phyloP scores from a whole-genome alignment of 1,140 invertebrate genomes.

The Chrysopa pallens region DNA sequence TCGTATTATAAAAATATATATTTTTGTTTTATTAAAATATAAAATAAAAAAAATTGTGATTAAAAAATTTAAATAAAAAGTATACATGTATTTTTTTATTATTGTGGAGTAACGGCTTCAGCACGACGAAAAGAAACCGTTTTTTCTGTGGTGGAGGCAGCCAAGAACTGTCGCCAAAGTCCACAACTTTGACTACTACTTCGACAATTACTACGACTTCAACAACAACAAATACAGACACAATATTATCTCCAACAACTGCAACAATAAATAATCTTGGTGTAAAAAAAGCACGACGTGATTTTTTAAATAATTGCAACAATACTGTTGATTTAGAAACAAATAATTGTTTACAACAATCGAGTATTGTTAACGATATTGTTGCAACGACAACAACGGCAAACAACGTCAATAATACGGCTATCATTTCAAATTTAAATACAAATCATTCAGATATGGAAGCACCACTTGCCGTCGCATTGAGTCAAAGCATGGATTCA shows the following conservation, averaged over 20 bases:
- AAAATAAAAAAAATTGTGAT: neutral
- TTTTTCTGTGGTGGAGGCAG: constrained; percentile 20
- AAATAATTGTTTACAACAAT: neutral
- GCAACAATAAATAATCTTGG: too few species aligned
- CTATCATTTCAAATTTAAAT: constrained; percentile 11
- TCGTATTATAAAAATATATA: neutral
- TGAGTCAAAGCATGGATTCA: constrained; percentile 79
- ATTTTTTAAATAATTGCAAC: too few species aligned
- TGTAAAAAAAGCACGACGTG: too few species aligned
- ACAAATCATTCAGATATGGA: constrained; percentile 12
- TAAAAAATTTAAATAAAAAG: neutral
- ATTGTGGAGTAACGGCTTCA: constrained; percentile 20
- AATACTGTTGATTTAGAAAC: neutral
- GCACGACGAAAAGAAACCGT: constrained; percentile 20
- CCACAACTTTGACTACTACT: constrained; percentile 8
- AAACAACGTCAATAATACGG: constrained; percentile 17
- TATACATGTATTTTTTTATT: constrained; percentile 4
- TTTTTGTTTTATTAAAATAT: neutral
- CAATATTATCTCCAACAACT: neutral
- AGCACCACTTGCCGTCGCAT: constrained; percentile 37
- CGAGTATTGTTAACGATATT: neutral
- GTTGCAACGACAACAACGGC: constrained; percentile 7
- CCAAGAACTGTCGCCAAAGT: constrained; percentile 15
- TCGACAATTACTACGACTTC: neutral
- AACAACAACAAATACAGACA: constrained; percentile 4